phyloP scores from a whole-genome alignment of 2,797 vertebrate genomes.

The Hybognathus amarus region DNA sequence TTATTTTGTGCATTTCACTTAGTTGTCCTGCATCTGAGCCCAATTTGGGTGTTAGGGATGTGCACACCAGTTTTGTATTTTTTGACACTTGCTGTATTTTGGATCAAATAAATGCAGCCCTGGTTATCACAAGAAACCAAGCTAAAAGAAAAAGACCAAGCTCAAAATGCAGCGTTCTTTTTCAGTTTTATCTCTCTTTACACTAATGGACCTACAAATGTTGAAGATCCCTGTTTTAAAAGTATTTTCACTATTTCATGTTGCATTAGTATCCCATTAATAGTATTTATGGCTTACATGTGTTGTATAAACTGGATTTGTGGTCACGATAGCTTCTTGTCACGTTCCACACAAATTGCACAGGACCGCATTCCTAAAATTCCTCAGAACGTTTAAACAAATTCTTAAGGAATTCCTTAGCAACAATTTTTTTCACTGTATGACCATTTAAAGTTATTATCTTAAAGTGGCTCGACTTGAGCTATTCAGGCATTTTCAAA shows the following conservation, averaged over 20 bases:
- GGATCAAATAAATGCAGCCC: neutral
- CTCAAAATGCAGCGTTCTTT: neutral
- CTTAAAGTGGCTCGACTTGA: conserved; percentile 22
- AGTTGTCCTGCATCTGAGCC: too few species aligned
- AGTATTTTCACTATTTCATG: neutral
- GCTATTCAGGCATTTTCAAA: conserved; percentile 17
- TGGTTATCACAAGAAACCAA: neutral
- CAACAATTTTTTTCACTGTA: conserved; percentile 8
- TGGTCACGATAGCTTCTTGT: conserved; percentile 11
- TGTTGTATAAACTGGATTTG: conserved; percentile 22
- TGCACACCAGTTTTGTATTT: too few species aligned
- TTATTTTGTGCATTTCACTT: too few species aligned
- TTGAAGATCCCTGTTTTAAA: neutral
- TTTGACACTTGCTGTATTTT: too few species aligned
- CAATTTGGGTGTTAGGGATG: too few species aligned
- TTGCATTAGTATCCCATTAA: conserved; percentile 28
- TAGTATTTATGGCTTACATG: conserved; percentile 17
- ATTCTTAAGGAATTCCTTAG: conserved; percentile 14
- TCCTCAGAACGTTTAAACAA: conserved; percentile 7
- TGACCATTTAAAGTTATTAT: conserved; percentile 32
- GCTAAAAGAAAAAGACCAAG: neutral
- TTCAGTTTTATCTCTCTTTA: neutral
- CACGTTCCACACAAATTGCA: neutral
- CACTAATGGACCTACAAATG: neutral
- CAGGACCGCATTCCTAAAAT: conserved; percentile 41